phyloP scores from a whole-genome alignment of 2,113 vertebrate genomes.

The Clupea harengus region DNA sequence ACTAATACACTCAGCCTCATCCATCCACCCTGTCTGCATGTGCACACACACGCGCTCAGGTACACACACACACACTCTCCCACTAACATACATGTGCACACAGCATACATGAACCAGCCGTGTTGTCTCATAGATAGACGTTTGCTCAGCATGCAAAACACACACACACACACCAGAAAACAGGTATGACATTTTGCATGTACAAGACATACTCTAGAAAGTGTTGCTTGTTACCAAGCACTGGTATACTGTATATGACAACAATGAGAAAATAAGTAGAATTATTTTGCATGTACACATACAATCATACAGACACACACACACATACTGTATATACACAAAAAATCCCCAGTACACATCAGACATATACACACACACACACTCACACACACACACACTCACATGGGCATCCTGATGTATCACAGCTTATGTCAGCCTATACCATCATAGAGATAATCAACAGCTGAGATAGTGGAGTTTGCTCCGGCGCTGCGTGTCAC shows the following conservation, averaged over 20 bases:
- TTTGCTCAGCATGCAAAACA: too few relatives aligned
- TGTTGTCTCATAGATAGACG: not conserved
- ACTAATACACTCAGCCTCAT: constrained; percentile 1
- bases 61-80: not conserved
- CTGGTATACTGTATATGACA: too few relatives aligned
- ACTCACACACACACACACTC: not conserved
- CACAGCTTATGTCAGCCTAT: not conserved
- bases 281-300: too few relatives aligned
- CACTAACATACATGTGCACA: not conserved
- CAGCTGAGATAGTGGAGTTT: not conserved
- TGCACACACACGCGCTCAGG: not conserved
- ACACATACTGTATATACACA: too few relatives aligned
- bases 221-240: too few relatives aligned
- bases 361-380: not conserved
- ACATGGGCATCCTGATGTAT: not conserved
- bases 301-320: too few relatives aligned
- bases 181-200: too few relatives aligned
- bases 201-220: too few relatives aligned
- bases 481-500: not conserved
- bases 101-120: not conserved
- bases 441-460: not conserved
- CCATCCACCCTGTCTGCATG: not conserved
- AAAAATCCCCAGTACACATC: too few relatives aligned
- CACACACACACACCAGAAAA: too few relatives aligned
- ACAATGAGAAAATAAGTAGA: too few relatives aligned